A percentile compares a stretch with the other conserved stretches of the same genome.
Evolutionary conservation across 2,113 vertebrate species (phyloP).

Genomic region (Raja brachyura): DNA sequence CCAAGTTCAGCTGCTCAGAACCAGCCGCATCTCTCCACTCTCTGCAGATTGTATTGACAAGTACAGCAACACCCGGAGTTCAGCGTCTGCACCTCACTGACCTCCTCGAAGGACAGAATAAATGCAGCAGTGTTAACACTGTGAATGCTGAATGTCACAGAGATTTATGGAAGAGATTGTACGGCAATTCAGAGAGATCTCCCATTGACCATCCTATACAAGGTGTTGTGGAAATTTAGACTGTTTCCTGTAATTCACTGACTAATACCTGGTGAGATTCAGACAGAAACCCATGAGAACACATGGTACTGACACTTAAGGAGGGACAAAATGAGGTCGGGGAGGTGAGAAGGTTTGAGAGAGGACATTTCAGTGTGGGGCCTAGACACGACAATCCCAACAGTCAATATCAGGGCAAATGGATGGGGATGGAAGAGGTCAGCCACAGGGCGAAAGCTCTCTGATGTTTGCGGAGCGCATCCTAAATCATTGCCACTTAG

Average conservation of each 20-base stretch:
- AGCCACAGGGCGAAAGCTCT: background rate
- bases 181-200: background rate
- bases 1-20: background rate
- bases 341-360: background rate
- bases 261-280: background rate
- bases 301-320: background rate
- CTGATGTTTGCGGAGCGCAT: background rate
- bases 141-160: background rate
- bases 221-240: background rate
- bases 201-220: background rate
- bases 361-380: background rate
- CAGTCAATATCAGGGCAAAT: background rate
- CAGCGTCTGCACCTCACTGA: background rate
- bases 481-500: background rate
- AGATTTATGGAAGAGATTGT: background rate
- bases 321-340: background rate
- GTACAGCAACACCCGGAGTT: slow-evolving; percentile 4
- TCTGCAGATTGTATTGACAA: slow-evolving; percentile 29
- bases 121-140: slow-evolving; percentile 16
- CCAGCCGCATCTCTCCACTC: background rate
- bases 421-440: background rate
- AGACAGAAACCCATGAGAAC: background rate
- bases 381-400: background rate
- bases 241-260: background rate
- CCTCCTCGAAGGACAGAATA: background rate